Evolutionary conservation across 1,140 invertebrate species (phyloP).

Genomic region (Heliothis virescens): DNA sequence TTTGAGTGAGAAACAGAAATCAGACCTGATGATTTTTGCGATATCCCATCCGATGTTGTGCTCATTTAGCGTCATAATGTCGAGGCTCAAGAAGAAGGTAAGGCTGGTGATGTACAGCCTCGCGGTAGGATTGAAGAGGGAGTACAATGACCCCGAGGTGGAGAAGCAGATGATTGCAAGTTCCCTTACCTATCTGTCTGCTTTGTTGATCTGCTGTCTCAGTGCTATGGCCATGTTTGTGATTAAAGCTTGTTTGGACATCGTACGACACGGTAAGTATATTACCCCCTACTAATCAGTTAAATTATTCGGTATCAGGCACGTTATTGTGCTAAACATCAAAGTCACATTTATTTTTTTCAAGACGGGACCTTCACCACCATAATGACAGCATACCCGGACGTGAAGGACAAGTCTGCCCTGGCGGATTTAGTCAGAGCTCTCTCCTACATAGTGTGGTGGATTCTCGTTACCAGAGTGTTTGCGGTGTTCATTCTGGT

Average conservation of each 20-base stretch:
- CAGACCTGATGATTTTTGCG: slow-evolving; percentile 55
- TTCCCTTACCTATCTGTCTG: slow-evolving; percentile 48
- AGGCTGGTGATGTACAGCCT: slow-evolving; percentile 55
- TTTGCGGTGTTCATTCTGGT: slow-evolving; percentile 59
- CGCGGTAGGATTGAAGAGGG: slow-evolving; percentile 56
- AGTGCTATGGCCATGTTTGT: slow-evolving; percentile 58
- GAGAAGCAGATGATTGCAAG: slow-evolving; percentile 60
- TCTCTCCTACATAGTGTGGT: slow-evolving; percentile 65
- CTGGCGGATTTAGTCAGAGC: slow-evolving; percentile 56
- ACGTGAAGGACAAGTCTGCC: slow-evolving; percentile 56
- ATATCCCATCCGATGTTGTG: slow-evolving; percentile 60
- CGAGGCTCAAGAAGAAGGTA: slow-evolving; percentile 50
- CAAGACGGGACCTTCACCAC: slow-evolving; percentile 67
- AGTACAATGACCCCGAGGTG: slow-evolving; percentile 58
- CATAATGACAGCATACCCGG: slow-evolving; percentile 66
- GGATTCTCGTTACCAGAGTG: slow-evolving; percentile 62
- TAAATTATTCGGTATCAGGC: neutral
- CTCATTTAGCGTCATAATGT: slow-evolving; percentile 39
- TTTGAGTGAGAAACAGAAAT: slow-evolving; percentile 57
- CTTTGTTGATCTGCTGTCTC: slow-evolving; percentile 41
- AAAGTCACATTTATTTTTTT: slow-evolving; percentile 19
- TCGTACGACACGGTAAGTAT: slow-evolving; percentile 46
- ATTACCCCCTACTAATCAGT: neutral
- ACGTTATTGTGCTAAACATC: neutral
- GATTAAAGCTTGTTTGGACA: slow-evolving; percentile 51